Percentiles rank a stretch among this genome's conserved stretches.
Evolutionary conservation across 2,797 vertebrate genomes (phyloP).

Genomic region (Phrynocephalus vlangalii): DNA sequence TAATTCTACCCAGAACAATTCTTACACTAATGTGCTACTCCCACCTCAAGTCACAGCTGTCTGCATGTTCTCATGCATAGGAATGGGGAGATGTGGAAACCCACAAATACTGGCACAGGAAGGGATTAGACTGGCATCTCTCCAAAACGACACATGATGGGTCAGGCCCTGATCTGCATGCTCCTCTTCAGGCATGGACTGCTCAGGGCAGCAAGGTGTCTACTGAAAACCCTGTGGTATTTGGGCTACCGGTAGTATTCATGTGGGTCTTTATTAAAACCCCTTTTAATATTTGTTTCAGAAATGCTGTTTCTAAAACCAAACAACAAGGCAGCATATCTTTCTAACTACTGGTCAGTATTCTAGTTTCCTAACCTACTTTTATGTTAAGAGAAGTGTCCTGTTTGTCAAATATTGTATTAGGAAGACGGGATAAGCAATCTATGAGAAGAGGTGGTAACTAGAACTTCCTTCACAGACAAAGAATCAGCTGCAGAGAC

Average conservation of each 20-base stretch:
- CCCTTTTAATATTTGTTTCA: not conserved
- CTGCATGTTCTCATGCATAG: too few species aligned
- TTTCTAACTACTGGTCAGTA: not conserved
- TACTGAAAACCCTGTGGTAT: not conserved
- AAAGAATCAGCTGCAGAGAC: not conserved
- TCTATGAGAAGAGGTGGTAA: not conserved
- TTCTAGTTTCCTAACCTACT: not conserved
- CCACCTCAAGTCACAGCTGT: too few species aligned
- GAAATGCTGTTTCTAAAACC: not conserved
- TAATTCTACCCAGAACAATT: too few species aligned
- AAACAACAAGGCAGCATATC: too few species aligned
- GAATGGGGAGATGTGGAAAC: too few species aligned
- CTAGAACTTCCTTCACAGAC: not conserved
- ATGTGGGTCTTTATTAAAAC: not conserved
- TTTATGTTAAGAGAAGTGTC: not conserved
- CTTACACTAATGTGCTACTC: too few species aligned
- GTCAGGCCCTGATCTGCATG: too few species aligned
- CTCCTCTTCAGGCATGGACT: too few species aligned
- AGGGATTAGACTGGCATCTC: too few species aligned
- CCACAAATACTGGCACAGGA: too few species aligned
- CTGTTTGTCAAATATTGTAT: not conserved
- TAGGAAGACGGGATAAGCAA: not conserved
- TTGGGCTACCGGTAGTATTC: not conserved
- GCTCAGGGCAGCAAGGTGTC: too few species aligned
- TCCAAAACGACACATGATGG: too few species aligned